These are phyloP conservation scores for Caenorhabditis virilis DNA, from an alignment of 2,888 invertebrate species.

Conservation along the genomic window DNA sequence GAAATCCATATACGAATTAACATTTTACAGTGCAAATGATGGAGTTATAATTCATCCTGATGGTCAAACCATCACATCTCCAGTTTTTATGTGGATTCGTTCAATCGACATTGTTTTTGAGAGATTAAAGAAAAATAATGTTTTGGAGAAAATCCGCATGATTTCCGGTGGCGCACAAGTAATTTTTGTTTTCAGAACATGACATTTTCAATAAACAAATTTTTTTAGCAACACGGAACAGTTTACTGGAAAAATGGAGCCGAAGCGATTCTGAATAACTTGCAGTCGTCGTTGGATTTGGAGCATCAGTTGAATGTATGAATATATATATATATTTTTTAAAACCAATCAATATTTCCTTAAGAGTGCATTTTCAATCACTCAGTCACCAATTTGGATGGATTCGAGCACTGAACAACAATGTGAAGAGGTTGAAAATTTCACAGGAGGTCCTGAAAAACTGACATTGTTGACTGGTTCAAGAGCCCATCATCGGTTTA, in stretches of 20 bases:
- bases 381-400: conserved; percentile 93
- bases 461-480: conserved; percentile 77
- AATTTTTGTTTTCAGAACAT: conserved; percentile 36
- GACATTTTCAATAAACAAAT: background rate
- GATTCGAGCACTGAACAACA: conserved; percentile 83
- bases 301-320: conserved; percentile 31
- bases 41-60: conserved; percentile 19
- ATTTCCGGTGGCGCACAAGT: conserved; percentile 92
- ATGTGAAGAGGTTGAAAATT: conserved; percentile 81
- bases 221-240: conserved; percentile 88
- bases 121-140: conserved; percentile 77
- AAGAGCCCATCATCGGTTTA: conserved; percentile 86
- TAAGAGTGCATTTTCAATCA: conserved; percentile 78
- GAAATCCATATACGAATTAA: too few relatives aligned
- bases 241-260: conserved; percentile 89
- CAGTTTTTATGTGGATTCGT: conserved; percentile 92
- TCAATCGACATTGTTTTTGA: conserved; percentile 89
- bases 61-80: conserved; percentile 71
- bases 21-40: conserved; percentile 29
- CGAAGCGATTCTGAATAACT: conserved; percentile 74
- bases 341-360: conserved; percentile 16
- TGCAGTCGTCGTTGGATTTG: conserved; percentile 74
- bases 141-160: conserved; percentile 81
- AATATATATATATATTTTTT: background rate
- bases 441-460: conserved; percentile 78